phyloP scores from a whole-genome alignment of 2,888 invertebrate genomes.

The Ophion slaviceki region DNA sequence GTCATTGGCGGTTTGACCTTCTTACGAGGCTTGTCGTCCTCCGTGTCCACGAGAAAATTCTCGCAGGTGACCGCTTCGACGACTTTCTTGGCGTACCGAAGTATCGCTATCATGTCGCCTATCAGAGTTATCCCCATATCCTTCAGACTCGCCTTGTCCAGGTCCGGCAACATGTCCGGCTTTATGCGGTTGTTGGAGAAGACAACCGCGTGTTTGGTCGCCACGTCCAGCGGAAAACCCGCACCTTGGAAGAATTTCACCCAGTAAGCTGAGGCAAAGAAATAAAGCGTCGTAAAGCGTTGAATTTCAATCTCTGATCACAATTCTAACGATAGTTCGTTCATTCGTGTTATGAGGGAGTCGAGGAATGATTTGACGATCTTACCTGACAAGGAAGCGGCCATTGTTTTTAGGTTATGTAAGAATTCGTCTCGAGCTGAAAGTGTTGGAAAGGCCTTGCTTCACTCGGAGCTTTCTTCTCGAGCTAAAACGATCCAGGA shows the following conservation, averaged over 20 bases:
- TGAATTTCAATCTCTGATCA: not conserved
- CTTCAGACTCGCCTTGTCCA: slow-evolving; percentile 93
- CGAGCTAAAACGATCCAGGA: not conserved
- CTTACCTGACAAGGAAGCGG: slow-evolving; percentile 74
- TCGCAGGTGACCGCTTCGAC: slow-evolving; percentile 84
- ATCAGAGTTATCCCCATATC: slow-evolving; percentile 93
- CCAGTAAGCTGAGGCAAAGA: slow-evolving; percentile 87
- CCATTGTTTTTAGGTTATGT: slow-evolving; percentile 71
- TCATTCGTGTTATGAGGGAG: not conserved
- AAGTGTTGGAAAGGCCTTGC: not conserved
- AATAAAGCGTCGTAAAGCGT: not conserved
- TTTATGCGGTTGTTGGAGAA: slow-evolving; percentile 95
- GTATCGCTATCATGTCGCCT: slow-evolving; percentile 88
- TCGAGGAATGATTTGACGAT: slow-evolving; percentile 24
- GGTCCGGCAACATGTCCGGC: slow-evolving; percentile 93
- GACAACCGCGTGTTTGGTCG: slow-evolving; percentile 93
- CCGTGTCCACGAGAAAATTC: slow-evolving; percentile 79
- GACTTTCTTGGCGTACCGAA: slow-evolving; percentile 87
- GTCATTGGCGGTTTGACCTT: not conserved
- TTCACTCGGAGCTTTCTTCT: not conserved
- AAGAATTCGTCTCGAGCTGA: not conserved
- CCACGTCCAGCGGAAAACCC: slow-evolving; percentile 91
- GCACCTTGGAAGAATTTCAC: slow-evolving; percentile 94
- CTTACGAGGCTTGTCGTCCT: slow-evolving; percentile 69
- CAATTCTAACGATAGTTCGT: not conserved